These are phyloP conservation scores for Lophura swinhoii DNA, from an alignment of 2,797 vertebrate genomes.

Conservation along the genomic window DNA sequence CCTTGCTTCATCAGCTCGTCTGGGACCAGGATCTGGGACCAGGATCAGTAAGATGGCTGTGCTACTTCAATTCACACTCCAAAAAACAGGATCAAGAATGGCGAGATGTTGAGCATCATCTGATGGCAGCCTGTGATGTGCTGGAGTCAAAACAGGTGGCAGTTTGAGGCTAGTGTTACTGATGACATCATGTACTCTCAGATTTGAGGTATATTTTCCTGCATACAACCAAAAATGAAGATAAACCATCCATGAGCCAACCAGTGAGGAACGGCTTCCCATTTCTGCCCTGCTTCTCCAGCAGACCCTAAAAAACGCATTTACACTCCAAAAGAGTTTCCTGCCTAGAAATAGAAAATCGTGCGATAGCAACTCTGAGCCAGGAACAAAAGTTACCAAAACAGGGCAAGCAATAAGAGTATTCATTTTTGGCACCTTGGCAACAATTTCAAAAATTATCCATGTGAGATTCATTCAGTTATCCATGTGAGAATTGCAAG, in stretches of 20 bases:
- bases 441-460: constrained; percentile 13
- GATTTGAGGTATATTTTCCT: background rate
- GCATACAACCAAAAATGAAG: background rate
- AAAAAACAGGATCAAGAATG: fast-evolving
- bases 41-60: background rate
- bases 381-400: background rate
- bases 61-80: background rate
- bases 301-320: background rate
- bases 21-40: background rate
- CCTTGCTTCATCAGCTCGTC: background rate
- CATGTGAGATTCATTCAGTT: background rate
- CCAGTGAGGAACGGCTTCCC: background rate
- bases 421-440: background rate
- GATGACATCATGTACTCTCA: background rate
- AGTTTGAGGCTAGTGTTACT: background rate
- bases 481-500: background rate
- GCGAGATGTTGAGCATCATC: background rate
- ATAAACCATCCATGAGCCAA: background rate
- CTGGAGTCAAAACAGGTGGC: fast-evolving
- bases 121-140: background rate
- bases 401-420: background rate
- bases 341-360: background rate
- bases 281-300: fast-evolving
- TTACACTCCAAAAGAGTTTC: background rate
- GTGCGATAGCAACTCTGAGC: background rate